A percentile compares a stretch with the other conserved stretches of the same genome.
These are phyloP conservation scores for Anseranas semipalmata DNA, from an alignment of 2,113 vertebrate species.

Conservation along the genomic window DNA sequence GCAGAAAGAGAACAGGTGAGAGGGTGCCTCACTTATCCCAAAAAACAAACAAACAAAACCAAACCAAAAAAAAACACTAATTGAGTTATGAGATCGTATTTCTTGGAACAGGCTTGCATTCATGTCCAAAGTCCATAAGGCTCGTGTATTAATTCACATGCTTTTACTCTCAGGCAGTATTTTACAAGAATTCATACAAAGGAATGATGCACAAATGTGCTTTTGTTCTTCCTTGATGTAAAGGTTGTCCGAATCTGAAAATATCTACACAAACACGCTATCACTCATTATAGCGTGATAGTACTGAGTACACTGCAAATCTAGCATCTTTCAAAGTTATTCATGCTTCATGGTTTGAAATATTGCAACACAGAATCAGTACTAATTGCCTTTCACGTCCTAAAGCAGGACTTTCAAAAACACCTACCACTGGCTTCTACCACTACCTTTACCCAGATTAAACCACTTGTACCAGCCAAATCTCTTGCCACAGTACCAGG, in stretches of 20 bases:
- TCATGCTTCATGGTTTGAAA: not conserved
- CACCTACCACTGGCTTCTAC: not conserved
- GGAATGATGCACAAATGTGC: not conserved
- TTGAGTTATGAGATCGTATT: not conserved
- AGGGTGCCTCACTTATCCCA: not conserved
- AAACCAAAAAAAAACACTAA: not conserved
- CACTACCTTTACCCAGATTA: not conserved
- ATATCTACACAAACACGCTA: not conserved
- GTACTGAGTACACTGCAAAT: not conserved
- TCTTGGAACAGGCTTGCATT: not conserved
- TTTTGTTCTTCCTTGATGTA: not conserved
- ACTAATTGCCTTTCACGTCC: not conserved
- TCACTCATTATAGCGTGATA: rapidly evolving
- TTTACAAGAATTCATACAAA: not conserved
- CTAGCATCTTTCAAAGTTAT: not conserved
- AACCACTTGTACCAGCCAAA: not conserved
- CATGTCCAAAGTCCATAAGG: not conserved
- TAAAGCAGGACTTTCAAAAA: not conserved
- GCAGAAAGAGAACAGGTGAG: not conserved
- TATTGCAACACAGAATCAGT: not conserved
- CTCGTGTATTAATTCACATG: not conserved
- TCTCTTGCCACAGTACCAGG: not conserved
- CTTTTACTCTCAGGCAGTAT: not conserved
- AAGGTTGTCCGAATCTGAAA: not conserved
- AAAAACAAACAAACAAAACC: no score